These are phyloP conservation scores for Peromyscus maniculatus DNA, from an alignment of 2,113 vertebrate genomes.

Conservation along the genomic window DNA sequence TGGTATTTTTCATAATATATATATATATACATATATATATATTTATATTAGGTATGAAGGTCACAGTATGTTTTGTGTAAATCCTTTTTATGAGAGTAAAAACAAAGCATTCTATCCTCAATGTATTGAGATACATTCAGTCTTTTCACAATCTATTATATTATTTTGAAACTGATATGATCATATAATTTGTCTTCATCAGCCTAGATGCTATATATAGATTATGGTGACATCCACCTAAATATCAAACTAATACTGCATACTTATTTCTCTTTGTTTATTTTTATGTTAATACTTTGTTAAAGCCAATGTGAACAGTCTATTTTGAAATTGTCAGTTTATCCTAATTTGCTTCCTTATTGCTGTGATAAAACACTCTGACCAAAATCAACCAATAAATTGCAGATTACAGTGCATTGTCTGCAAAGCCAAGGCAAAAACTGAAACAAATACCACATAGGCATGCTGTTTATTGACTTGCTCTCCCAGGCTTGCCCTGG, in stretches of 20 bases:
- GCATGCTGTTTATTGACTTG: not conserved
- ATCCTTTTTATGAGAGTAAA: not conserved
- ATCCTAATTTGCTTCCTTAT: not conserved
- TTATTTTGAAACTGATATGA: not conserved
- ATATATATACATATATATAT: not conserved
- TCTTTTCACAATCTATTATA: not conserved
- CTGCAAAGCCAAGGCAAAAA: not conserved
- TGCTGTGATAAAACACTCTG: not conserved
- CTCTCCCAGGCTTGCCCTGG: too few relatives aligned
- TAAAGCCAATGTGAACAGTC: not conserved
- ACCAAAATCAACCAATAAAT: not conserved
- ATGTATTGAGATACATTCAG: not conserved
- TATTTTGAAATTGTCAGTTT: not conserved
- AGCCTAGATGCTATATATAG: not conserved
- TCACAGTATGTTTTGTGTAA: not conserved
- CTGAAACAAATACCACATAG: not conserved
- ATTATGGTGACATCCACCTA: not conserved
- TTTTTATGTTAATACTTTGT: not conserved
- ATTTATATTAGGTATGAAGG: not conserved
- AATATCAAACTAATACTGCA: not conserved
- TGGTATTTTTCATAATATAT: not conserved
- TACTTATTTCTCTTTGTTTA: not conserved
- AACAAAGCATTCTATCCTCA: not conserved
- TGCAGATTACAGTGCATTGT: not conserved
- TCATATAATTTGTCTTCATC: not conserved